Evolutionary conservation across 2,888 invertebrate genomes (phyloP).

Genomic region (Blastobasis adustella): DNA sequence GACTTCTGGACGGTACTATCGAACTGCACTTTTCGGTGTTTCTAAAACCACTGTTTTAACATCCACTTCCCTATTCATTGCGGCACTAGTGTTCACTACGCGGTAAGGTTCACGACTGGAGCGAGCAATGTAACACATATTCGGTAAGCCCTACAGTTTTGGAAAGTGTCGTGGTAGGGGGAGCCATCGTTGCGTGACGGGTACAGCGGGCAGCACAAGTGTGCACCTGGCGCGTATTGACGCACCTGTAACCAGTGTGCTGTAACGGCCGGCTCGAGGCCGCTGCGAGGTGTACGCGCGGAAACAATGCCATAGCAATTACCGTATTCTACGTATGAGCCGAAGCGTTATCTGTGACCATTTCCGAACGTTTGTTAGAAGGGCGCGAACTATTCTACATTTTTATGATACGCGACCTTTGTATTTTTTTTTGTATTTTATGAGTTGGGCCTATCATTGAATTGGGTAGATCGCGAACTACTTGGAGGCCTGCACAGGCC

Average conservation of each 20-base stretch:
- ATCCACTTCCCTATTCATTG: constrained; percentile 39
- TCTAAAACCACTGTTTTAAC: constrained; percentile 16
- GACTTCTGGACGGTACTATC: constrained; percentile 44
- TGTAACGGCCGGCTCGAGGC: background rate
- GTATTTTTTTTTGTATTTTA: too few relatives aligned
- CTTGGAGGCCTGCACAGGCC: too few relatives aligned
- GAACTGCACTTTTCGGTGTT: constrained; percentile 37
- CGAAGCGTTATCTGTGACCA: background rate
- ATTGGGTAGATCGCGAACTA: too few relatives aligned
- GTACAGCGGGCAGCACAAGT: constrained; percentile 17
- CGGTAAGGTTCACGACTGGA: constrained; percentile 26
- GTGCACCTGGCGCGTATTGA: too few relatives aligned
- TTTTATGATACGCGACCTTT: background rate
- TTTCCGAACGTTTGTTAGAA: background rate
- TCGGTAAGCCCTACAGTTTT: constrained; percentile 29
- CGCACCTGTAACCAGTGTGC: background rate
- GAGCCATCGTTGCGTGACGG: constrained; percentile 58
- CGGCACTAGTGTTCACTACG: constrained; percentile 34
- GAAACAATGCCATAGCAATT: constrained; percentile 52
- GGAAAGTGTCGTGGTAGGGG: constrained; percentile 53
- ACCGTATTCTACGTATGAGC: constrained; percentile 29
- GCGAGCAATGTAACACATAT: constrained; percentile 24
- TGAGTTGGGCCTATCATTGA: too few relatives aligned
- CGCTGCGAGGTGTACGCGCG: constrained; percentile 8
- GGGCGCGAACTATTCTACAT: too few relatives aligned